Percentiles rank a stretch among this genome's conserved stretches.
These are phyloP conservation scores for Cladopsammia gracilis DNA, from an alignment of 64 coral and sea anemone genomes.

Conservation along the genomic window DNA sequence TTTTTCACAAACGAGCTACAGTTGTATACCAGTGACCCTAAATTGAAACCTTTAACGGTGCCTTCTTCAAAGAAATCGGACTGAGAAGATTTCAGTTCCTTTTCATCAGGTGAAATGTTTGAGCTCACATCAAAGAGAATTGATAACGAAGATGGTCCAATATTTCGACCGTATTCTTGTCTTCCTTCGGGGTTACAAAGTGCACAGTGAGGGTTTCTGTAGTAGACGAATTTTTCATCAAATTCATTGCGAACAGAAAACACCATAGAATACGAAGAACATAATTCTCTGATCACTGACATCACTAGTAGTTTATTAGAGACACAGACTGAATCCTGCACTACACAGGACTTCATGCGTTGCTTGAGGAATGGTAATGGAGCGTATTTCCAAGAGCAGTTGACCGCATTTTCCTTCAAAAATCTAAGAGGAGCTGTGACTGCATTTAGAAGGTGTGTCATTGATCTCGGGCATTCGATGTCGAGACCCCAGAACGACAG, in stretches of 20 bases:
- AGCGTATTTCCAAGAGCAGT: neutral
- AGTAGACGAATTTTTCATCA: neutral
- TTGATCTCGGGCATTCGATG: neutral
- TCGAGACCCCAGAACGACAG: neutral
- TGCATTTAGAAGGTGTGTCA: neutral
- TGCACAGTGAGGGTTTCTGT: conserved; percentile 42
- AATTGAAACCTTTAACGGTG: neutral
- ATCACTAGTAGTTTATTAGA: neutral
- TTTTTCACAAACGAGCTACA: neutral
- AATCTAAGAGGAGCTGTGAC: neutral
- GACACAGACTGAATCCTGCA: neutral
- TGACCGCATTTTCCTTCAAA: neutral
- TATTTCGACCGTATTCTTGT: neutral
- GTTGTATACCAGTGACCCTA: neutral
- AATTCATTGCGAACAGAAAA: neutral
- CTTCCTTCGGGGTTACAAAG: conserved; percentile 9
- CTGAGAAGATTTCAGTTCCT: neutral
- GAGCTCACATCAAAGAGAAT: conserved; percentile 28
- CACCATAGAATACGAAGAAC: conserved; percentile 18
- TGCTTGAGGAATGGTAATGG: neutral
- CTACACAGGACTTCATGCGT: neutral
- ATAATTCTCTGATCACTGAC: neutral
- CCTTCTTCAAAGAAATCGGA: neutral
- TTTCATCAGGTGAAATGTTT: neutral
- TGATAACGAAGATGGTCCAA: neutral